These are phyloP conservation scores for Cyclura pinguis DNA, from an alignment of 2,797 vertebrate genomes.

Conservation along the genomic window DNA sequence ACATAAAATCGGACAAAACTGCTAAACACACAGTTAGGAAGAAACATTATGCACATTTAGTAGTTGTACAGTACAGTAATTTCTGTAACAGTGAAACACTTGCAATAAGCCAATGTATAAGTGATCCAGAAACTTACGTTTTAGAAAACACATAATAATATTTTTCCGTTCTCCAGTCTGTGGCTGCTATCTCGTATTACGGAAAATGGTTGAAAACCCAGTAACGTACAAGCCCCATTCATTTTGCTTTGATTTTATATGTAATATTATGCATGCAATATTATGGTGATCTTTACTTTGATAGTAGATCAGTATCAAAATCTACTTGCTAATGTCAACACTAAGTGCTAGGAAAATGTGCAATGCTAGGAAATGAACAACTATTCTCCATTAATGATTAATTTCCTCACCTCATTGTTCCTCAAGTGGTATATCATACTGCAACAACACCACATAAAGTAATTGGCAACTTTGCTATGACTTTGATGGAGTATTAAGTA, in stretches of 20 bases:
- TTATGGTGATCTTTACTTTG: neutral
- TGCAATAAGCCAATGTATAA: slow-evolving; percentile 1
- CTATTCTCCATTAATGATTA: neutral
- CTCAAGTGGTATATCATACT: neutral
- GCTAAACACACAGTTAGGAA: neutral
- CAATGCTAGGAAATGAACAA: neutral
- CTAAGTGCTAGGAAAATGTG: too few relatives aligned
- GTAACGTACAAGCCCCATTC: neutral
- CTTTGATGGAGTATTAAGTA: neutral
- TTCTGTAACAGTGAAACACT: neutral
- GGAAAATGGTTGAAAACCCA: neutral
- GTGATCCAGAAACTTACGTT: neutral
- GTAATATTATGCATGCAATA: neutral
- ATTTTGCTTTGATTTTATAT: neutral
- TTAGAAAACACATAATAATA: neutral
- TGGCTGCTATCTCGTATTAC: neutral
- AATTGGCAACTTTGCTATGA: neutral
- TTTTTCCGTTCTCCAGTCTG: neutral
- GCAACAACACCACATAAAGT: neutral
- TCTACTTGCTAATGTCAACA: neutral
- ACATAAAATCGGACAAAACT: neutral
- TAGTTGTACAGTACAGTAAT: neutral
- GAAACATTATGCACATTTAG: neutral
- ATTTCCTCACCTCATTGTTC: neutral
- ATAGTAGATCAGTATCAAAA: neutral